Conservation (phyloP, 2,113 vertebrate genomes). For the Lepus timidus region DNA sequence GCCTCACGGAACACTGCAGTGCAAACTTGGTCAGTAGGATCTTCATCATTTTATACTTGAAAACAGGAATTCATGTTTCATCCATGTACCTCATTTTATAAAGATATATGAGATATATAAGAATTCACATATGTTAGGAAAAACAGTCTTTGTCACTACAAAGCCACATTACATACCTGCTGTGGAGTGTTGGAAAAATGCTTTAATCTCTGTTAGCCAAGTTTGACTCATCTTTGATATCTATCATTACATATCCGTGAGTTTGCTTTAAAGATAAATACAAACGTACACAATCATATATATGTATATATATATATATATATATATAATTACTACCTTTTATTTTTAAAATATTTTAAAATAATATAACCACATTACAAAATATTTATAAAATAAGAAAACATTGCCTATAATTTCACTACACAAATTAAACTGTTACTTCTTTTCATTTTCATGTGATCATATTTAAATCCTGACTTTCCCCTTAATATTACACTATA, state of each 20-base stretch:
- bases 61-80: background rate
- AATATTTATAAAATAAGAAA: background rate
- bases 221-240: background rate
- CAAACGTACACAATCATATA: background rate
- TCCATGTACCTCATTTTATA: background rate
- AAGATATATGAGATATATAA: background rate
- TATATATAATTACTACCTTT: background rate
- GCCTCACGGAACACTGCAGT: background rate
- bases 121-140: background rate
- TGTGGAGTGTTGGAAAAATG: background rate
- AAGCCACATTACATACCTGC: background rate
- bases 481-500: background rate
- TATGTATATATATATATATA: background rate
- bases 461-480: conserved; percentile 22
- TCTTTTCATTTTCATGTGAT: conserved; percentile 3
- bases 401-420: background rate
- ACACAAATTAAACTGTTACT: background rate
- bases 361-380: background rate
- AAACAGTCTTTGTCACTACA: background rate
- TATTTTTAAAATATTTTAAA: conserved; percentile 34
- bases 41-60: background rate
- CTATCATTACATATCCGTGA: background rate
- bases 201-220: background rate
- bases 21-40: background rate
- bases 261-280: background rate